Conservation (phyloP, 2,888 invertebrate genomes). For the Scelioninae gen. 1 region DNA sequence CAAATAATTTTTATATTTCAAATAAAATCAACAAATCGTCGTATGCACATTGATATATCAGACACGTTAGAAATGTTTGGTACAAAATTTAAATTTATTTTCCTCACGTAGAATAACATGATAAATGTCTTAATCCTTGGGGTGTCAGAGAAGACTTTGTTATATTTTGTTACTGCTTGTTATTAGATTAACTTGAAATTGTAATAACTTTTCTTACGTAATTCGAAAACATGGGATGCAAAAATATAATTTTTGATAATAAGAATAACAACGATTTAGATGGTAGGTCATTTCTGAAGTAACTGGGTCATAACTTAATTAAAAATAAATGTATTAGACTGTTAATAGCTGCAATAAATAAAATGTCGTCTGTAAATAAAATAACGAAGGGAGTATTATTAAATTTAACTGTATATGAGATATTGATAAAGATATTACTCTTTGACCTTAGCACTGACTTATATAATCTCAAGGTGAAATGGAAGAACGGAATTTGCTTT, state of each 20-base stretch:
- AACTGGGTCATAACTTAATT: too few species aligned
- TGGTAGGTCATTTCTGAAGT: too few species aligned
- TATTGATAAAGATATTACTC: too few species aligned
- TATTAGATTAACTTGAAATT: slow-evolving; percentile 33
- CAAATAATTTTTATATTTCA: slow-evolving; percentile 6
- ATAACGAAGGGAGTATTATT: too few species aligned
- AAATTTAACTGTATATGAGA: too few species aligned
- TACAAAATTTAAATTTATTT: slow-evolving; percentile 36
- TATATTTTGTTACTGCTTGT: slow-evolving; percentile 37
- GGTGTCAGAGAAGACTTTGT: slow-evolving; percentile 10
- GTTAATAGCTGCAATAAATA: too few species aligned
- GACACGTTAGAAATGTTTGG: not conserved
- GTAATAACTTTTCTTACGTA: slow-evolving; percentile 6
- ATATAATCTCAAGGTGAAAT: too few species aligned
- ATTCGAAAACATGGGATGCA: slow-evolving; percentile 16
- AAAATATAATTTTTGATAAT: slow-evolving; percentile 8
- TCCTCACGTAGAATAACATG: slow-evolving; percentile 27
- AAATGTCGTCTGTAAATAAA: too few species aligned
- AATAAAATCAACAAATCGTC: slow-evolving; percentile 14
- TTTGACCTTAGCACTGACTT: too few species aligned
- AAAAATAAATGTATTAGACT: too few species aligned
- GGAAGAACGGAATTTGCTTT: too few species aligned
- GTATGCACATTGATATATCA: slow-evolving; percentile 6
- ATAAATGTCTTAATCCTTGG: slow-evolving; percentile 44
- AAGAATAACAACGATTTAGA: not conserved